Evolutionary conservation across 2,888 invertebrate genomes (phyloP).

Genomic region (Papilio elwesi): DNA sequence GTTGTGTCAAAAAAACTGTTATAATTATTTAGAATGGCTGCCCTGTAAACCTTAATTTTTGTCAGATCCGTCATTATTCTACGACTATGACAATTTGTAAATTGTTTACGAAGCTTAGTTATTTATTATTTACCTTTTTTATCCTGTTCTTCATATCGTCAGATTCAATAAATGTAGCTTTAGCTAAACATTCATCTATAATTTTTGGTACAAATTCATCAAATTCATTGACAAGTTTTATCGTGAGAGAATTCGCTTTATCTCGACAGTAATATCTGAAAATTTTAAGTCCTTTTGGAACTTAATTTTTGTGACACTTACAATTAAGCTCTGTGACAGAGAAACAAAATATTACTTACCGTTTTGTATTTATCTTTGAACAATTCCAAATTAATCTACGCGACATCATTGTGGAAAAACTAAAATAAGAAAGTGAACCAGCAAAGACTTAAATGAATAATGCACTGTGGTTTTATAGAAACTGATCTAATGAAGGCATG

Average conservation of each 20-base stretch:
- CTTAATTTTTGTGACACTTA: too few species aligned
- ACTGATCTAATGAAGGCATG: too few species aligned
- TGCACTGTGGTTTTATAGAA: too few species aligned
- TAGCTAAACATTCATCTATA: conserved; percentile 23
- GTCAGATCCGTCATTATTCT: too few species aligned
- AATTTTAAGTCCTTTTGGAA: neutral
- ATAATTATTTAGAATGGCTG: too few species aligned
- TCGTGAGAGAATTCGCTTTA: conserved; percentile 1
- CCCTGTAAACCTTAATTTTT: too few species aligned
- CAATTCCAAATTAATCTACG: neutral
- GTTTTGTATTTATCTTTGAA: neutral
- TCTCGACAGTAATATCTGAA: neutral
- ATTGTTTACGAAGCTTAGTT: too few species aligned
- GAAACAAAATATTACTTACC: neutral
- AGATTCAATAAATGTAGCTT: conserved; percentile 4
- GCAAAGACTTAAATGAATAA: too few species aligned
- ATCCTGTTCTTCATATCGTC: conserved; percentile 22
- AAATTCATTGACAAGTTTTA: conserved; percentile 15
- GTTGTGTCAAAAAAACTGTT: too few species aligned
- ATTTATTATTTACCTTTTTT: conserved; percentile 29
- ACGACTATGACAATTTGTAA: too few species aligned
- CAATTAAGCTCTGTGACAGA: neutral
- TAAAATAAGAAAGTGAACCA: too few species aligned
- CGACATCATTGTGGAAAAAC: neutral
- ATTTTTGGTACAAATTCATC: conserved; percentile 21